These are phyloP conservation scores for Steinernema hermaphroditum DNA, from an alignment of 2,888 invertebrate species.

Conservation along the genomic window DNA sequence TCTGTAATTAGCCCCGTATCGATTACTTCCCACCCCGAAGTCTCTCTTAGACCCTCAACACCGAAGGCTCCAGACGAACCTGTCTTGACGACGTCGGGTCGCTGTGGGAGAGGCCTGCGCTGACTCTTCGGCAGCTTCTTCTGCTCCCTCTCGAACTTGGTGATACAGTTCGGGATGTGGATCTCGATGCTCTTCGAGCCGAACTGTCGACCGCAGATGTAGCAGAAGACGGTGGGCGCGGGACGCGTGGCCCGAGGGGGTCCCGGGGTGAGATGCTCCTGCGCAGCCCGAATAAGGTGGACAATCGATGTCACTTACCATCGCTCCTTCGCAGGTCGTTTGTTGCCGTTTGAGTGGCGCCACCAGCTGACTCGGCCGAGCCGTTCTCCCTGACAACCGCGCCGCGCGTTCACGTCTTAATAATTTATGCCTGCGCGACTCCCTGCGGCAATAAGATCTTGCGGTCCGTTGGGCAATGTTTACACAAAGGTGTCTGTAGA, in stretches of 20 bases:
- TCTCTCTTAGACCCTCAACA: too few relatives aligned
- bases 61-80: conserved; percentile 32
- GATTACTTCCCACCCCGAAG: too few relatives aligned
- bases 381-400: conserved; percentile 23
- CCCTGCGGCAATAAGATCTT: neutral
- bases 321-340: conserved; percentile 20
- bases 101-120: conserved; percentile 72
- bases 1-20: too few relatives aligned
- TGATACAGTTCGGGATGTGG: conserved; percentile 76
- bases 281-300: neutral
- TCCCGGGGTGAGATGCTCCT: conserved; percentile 55
- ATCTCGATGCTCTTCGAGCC: conserved; percentile 73
- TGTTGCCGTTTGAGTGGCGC: conserved; percentile 22
- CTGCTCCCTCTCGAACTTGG: conserved; percentile 74
- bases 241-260: conserved; percentile 56
- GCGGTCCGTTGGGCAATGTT: neutral
- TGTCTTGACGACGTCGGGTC: conserved; percentile 69
- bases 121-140: conserved; percentile 71
- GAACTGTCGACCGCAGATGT: conserved; percentile 75
- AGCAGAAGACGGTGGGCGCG: conserved; percentile 71
- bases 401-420: conserved; percentile 13
- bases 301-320: conserved; percentile 11
- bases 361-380: neutral
- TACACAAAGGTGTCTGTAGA: too few relatives aligned
- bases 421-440: conserved; percentile 27